Conservation (phyloP, 2,797 vertebrate genomes). For the Poliocrania exsul region DNA sequence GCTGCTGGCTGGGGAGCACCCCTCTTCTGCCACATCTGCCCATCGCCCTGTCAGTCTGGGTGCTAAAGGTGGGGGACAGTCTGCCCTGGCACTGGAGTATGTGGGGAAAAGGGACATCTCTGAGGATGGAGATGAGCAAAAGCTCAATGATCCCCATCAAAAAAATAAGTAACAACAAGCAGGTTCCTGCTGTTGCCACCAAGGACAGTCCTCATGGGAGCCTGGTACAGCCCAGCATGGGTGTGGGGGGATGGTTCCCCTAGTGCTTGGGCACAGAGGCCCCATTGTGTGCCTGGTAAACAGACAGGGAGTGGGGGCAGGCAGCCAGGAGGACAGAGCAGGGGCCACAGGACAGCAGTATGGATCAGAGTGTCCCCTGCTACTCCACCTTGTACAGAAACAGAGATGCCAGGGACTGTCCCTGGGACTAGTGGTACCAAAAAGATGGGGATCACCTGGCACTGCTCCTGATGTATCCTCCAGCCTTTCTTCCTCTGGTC, state of each 20-base stretch:
- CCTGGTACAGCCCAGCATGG: constrained; percentile 19
- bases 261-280: background rate
- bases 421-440: background rate
- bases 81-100: background rate
- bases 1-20: background rate
- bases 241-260: background rate
- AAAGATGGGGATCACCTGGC: background rate
- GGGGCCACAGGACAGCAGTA: background rate
- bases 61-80: background rate
- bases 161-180: background rate
- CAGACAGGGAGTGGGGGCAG: background rate
- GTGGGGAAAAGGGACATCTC: background rate
- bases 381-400: background rate
- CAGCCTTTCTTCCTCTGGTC: background rate
- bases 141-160: constrained; percentile 7
- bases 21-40: background rate
- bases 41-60: rapidly evolving
- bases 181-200: background rate
- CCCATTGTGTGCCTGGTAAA: constrained; percentile 44
- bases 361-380: background rate
- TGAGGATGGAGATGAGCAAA: background rate
- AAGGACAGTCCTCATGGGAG: background rate
- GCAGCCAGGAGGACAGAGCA: background rate
- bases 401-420: background rate
- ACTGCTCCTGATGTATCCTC: background rate